Conservation (phyloP, 2,797 vertebrate genomes). For the Malurus leucopterus region DNA sequence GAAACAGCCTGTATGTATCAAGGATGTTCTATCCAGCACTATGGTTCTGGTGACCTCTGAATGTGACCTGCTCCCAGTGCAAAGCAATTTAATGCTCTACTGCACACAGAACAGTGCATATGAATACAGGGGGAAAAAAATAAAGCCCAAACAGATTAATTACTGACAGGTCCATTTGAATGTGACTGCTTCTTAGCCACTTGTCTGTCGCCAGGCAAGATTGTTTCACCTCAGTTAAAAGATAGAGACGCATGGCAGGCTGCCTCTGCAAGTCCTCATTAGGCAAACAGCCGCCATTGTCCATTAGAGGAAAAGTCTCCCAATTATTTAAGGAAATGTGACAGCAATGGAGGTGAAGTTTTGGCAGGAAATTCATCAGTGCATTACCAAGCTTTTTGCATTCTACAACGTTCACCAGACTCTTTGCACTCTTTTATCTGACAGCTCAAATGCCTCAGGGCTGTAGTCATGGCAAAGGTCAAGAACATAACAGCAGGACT, state of each 20-base stretch:
- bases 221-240: conserved; percentile 70
- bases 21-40: conserved; percentile 17
- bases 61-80: conserved; percentile 77
- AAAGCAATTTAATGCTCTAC: conserved; percentile 87
- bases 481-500: conserved; percentile 44
- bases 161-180: conserved; percentile 73
- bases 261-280: conserved; percentile 64
- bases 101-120: conserved; percentile 76
- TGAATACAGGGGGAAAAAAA: conserved; percentile 48
- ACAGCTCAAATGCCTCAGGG: conserved; percentile 40
- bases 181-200: conserved; percentile 51
- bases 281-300: conserved; percentile 48
- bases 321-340: conserved; percentile 65
- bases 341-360: conserved; percentile 49
- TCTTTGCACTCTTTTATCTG: conserved; percentile 16
- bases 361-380: conserved; percentile 50
- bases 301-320: conserved; percentile 26
- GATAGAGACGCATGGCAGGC: conserved; percentile 64
- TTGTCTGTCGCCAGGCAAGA: conserved; percentile 71
- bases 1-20: conserved; percentile 60
- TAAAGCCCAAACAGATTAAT: conserved; percentile 73
- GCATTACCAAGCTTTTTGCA: conserved; percentile 17
- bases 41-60: conserved; percentile 69
- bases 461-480: conserved; percentile 39
- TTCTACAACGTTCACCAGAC: conserved; percentile 25